These are phyloP conservation scores for Mus spicilegus DNA, from an alignment of 2,113 vertebrate genomes.

Conservation along the genomic window DNA sequence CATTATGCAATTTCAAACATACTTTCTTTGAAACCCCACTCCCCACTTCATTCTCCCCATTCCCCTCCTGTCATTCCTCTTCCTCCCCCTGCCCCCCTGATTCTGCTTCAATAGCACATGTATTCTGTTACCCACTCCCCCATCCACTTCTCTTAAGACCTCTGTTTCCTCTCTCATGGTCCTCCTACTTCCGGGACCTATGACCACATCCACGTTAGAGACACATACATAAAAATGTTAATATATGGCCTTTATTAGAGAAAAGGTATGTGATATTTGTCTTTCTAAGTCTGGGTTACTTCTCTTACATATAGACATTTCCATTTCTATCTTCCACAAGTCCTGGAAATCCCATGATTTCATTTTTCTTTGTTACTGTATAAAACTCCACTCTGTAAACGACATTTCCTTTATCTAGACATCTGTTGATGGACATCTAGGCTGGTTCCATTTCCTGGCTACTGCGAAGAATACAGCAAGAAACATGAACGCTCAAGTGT, in stretches of 20 bases:
- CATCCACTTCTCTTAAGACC: background rate
- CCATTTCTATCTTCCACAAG: background rate
- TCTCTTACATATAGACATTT: too few relatives aligned
- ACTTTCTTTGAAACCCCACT: background rate
- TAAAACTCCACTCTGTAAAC: background rate
- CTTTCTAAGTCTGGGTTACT: background rate
- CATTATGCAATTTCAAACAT: background rate
- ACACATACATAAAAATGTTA: background rate
- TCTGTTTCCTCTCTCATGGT: background rate
- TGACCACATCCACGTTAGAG: background rate
- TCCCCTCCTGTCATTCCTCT: too few relatives aligned
- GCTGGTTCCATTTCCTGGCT: background rate
- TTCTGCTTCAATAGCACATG: background rate
- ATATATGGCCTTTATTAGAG: background rate
- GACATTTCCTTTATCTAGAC: background rate
- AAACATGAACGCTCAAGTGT: background rate
- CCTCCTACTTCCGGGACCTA: too few relatives aligned
- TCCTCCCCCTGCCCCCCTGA: background rate
- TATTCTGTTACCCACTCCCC: background rate
- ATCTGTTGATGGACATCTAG: background rate
- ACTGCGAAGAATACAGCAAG: background rate
- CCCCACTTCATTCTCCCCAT: too few relatives aligned
- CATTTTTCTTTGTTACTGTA: background rate
- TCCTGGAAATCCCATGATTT: background rate
- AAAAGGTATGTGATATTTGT: background rate